A percentile compares a stretch with the other conserved stretches of the same genome.
phyloP scores from a whole-genome alignment of 2,113 vertebrate species.

The Scomber japonicus region DNA sequence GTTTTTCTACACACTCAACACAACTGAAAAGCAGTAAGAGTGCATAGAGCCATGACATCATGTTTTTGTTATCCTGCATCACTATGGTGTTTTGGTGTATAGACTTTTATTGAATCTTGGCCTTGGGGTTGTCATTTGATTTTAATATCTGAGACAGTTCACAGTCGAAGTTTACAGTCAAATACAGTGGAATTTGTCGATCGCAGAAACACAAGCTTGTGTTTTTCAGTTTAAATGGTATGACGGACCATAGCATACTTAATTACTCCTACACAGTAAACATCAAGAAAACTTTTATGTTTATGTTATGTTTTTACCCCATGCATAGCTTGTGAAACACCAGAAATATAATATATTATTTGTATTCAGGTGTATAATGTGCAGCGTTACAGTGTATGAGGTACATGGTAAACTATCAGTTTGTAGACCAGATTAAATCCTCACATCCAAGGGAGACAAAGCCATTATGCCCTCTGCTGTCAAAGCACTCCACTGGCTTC shows the following conservation, averaged over 20 bases:
- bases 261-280: background rate
- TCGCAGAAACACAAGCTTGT: no score
- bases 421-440: slow-evolving; percentile 72
- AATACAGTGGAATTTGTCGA: no score
- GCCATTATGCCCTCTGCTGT: slow-evolving; percentile 84
- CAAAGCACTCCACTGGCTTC: slow-evolving; percentile 75
- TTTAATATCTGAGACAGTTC: no score
- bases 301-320: no score
- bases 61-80: background rate
- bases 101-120: no score
- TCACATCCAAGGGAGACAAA: slow-evolving; percentile 76
- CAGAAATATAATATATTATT: background rate
- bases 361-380: background rate
- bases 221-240: background rate
- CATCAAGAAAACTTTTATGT: background rate
- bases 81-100: no score
- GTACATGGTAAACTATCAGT: slow-evolving; percentile 1
- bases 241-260: background rate
- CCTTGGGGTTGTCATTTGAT: no score
- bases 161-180: no score
- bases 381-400: background rate
- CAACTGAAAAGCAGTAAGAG: background rate
- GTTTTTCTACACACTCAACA: background rate
- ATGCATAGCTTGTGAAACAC: background rate
- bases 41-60: background rate